Evolutionary conservation across 1,140 invertebrate genomes (phyloP), one percentile per base, ranked within the genome.

Genomic region (Dufourea novaeangliae): DNA sequence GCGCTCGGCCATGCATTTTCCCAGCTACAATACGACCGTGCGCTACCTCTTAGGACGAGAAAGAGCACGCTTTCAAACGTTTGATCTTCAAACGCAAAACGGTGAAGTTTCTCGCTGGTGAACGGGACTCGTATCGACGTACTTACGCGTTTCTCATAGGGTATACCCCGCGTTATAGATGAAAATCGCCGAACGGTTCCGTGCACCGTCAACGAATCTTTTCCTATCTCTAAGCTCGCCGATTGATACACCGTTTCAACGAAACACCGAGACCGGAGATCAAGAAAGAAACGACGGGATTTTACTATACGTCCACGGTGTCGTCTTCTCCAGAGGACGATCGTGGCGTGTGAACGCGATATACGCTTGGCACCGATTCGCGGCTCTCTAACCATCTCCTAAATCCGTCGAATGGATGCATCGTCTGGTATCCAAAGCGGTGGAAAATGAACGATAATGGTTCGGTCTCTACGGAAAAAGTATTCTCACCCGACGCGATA

Each of bases 1-100:
- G 81, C 71, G 70, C 70, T 83, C 77, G 67, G 20, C 39, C 39
- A 39, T 82, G 76, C 68, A 82, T 84, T 86, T 88, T 72, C 76
- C 62, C 57, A 41, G 75, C 63, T 68, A 88, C 81, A 79, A 76
- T 79, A 50, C 62, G 71, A 37, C 59, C 34, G 22, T 27, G 57
- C 68, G 27, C 27, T n/a, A n/a, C n/a, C n/a, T n/a, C 52, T 76
- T 77, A 64, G 39, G 20, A 50, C 54, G 41, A 44, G 34, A 75
- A 52, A 44, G 70, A 41, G 64, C 74, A 64, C 69, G 68, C 57
- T 85, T 80, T 78, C 57, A 75, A n/a, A 50, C 75, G 76, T 63
- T 78, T 44, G 76, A 87, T 87, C 74, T 84, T 83, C 67, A 73
- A 85, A 86, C 41, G 54, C 41, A 52, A n/a, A n/a, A 11, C n/a